Conservation (phyloP, 2,888 invertebrate species). For the Gymnocheta viridis region DNA sequence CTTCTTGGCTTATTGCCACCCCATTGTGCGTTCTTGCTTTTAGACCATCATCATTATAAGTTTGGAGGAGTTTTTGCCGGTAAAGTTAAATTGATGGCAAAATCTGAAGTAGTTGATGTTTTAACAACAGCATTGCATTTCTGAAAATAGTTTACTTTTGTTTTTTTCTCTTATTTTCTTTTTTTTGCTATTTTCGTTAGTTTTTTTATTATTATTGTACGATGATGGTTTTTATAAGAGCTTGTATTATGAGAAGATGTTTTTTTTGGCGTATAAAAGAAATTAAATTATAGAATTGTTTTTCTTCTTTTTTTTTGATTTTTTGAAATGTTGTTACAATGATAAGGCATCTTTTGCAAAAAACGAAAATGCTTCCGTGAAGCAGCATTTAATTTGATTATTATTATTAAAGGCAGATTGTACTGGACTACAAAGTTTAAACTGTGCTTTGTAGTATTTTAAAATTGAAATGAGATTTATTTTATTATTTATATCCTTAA, state of each 20-base stretch:
- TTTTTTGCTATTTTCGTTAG: not conserved
- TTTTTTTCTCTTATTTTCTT: not conserved
- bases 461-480: no score
- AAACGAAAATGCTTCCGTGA: not conserved
- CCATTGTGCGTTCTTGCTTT: slow-evolving; percentile 11
- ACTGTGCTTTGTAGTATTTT: no score
- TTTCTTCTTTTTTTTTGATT: not conserved
- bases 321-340: not conserved
- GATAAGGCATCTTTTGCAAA: not conserved
- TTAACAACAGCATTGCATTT: slow-evolving; percentile 47
- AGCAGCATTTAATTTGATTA: slow-evolving; percentile 5
- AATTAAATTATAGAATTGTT: slow-evolving; percentile 14
- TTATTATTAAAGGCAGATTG: not conserved
- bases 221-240: slow-evolving; percentile 14
- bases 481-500: no score
- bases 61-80: slow-evolving; percentile 24
- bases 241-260: slow-evolving; percentile 4
- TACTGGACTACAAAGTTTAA: no score
- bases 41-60: slow-evolving; percentile 24
- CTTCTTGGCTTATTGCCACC: not conserved
- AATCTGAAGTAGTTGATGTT: slow-evolving; percentile 34
- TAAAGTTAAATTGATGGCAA: slow-evolving; percentile 36
- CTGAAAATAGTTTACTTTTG: slow-evolving; percentile 39
- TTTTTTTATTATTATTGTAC: not conserved
- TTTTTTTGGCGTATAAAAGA: slow-evolving; percentile 8